Evolutionary conservation across 2,888 invertebrate species (phyloP), one percentile per base, ranked within the genome.

Genomic region (Drosophila falleni): DNA sequence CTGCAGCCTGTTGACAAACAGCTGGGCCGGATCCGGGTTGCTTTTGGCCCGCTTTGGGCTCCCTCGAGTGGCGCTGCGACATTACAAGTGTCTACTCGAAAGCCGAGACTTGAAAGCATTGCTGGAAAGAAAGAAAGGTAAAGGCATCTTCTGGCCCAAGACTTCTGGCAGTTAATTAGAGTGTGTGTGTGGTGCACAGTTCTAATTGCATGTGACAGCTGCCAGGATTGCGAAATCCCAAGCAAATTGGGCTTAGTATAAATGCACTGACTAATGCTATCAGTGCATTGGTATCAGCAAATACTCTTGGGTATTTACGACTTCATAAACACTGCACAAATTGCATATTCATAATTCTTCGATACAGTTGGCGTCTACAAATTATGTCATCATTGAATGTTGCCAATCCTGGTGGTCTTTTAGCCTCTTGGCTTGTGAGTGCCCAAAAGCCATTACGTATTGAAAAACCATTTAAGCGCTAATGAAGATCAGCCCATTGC

Each of bases 401-500:
- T 33, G 58, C 19, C 42, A 16, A 16, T 41, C n/a, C 37, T 41
- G 81, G 68, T 81, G 80, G 78, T 59, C 82, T 19, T 11, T 23
- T 9, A 9, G 19, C 50, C 9, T 23, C 23, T 23, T 23, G n/a
- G 46, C 16, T 35, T 42, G 41, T 66, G 68, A 71, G n/a, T 73
- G 60, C 31, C 19, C 35, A 47, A 39, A 51, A 6, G 26, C 55
- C 50, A 62, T 50, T 66, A 74, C 69, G 69, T 74, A 77, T 84
- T 64, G 74, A 54, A 78, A 74, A 69, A 39, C 58, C 74, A 85
- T 85, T 85, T 77, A 56, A 66, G 44, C 70, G 44, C 76, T 87
- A 87, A 86, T 87, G 83, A 77, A 84, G 82, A 86, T 87, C 86
- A 61, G 74, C 87, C 86, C 82, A 81, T 87, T 77, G 76, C 86